These are phyloP conservation scores for Acrobasis suavella DNA, from an alignment of 2,888 invertebrate species.

Conservation along the genomic window DNA sequence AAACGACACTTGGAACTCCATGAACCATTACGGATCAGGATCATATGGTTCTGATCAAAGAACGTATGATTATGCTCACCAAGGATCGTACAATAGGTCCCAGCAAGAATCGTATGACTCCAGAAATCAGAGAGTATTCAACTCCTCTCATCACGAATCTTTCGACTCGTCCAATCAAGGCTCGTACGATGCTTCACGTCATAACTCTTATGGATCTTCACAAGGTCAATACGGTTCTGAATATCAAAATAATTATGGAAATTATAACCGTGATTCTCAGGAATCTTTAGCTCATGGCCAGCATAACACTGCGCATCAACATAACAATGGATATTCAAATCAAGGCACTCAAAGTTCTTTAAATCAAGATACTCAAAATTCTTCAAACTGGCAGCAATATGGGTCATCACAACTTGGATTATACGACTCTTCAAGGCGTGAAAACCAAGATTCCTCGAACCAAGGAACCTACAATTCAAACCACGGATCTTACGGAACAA, in stretches of 20 bases:
- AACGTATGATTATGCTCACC: not conserved
- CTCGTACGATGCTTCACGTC: constrained; percentile 2
- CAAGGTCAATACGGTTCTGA: not conserved
- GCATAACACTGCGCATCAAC: not conserved
- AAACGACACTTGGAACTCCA: not conserved
- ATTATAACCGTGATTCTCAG: constrained; percentile 9
- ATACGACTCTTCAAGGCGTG: not conserved
- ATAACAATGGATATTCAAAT: not conserved
- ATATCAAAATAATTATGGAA: constrained; percentile 13
- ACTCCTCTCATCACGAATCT: not conserved
- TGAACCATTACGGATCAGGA: constrained; percentile 1
- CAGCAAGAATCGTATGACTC: constrained; percentile 12
- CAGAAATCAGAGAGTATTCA: not conserved
- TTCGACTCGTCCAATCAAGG: not conserved
- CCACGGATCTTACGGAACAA: not conserved
- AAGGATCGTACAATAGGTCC: not conserved
- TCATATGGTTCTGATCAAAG: constrained; percentile 9
- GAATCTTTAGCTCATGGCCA: not conserved
- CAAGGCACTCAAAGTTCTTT: constrained; percentile 1
- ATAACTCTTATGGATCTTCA: not conserved
- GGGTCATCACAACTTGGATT: not conserved
- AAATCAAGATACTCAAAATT: not conserved
- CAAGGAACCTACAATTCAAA: not conserved
- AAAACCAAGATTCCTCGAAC: not conserved
- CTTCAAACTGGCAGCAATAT: not conserved